A percentile compares a stretch with the other conserved stretches of the same genome.
Conservation (phyloP, 2,113 vertebrate genomes). For the Urocynchramus pylzowi region DNA sequence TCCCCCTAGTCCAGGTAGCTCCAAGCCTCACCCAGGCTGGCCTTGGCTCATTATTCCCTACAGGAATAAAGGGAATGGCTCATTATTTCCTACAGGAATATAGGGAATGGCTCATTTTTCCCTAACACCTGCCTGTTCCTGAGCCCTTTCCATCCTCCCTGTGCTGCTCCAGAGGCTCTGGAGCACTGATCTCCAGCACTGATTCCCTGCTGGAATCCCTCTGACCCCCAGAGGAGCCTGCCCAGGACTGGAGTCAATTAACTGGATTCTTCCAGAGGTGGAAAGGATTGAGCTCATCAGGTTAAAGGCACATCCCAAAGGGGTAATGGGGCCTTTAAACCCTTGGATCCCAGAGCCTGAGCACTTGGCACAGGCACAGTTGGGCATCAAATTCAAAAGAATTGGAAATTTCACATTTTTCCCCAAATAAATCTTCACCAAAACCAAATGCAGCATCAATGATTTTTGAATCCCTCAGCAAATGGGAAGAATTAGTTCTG, state of each 20-base stretch:
- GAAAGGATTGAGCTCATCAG: not conserved
- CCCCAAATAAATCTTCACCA: not conserved
- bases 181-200: too few relatives aligned
- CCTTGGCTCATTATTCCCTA: not conserved
- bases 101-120: not conserved
- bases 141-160: not conserved
- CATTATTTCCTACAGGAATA: too few relatives aligned
- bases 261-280: not conserved
- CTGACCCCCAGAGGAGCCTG: not conserved
- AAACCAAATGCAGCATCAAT: not conserved
- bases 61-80: too few relatives aligned
- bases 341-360: not conserved
- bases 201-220: not conserved
- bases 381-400: not conserved
- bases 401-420: not conserved
- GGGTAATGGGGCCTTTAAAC: not conserved
- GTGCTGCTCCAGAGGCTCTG: not conserved
- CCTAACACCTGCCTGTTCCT: accelerated
- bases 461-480: not conserved
- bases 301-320: not conserved
- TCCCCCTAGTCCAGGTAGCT: not conserved
- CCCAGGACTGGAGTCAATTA: not conserved
- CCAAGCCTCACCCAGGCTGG: not conserved
- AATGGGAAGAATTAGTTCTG: not conserved
- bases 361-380: not conserved